Evolutionary conservation across 2,888 invertebrate species (phyloP).

Genomic region (Microctonus hyperodae): DNA sequence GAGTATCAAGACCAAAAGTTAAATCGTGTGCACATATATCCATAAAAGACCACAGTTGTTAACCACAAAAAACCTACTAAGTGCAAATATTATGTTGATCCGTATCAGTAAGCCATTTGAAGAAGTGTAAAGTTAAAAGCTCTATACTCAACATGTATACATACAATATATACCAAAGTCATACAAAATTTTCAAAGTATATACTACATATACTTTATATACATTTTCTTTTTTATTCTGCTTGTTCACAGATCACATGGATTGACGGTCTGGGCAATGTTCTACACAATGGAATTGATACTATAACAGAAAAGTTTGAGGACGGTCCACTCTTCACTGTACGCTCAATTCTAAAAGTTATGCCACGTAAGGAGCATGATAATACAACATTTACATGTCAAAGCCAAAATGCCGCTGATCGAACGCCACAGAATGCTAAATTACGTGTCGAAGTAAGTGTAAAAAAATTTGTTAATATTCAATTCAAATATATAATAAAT

Average conservation of each 20-base stretch:
- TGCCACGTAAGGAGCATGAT: constrained; percentile 87
- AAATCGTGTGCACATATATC: too few relatives aligned
- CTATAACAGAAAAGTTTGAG: constrained; percentile 77
- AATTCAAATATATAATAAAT: too few relatives aligned
- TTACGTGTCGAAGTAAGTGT: constrained; percentile 76
- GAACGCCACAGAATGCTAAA: constrained; percentile 81
- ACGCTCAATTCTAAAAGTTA: constrained; percentile 82
- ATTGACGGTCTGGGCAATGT: constrained; percentile 89
- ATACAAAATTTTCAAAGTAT: constrained; percentile 10
- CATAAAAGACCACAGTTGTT: too few relatives aligned
- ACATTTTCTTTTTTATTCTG: constrained; percentile 25
- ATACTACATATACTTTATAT: constrained; percentile 10
- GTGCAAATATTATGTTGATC: constrained; percentile 27
- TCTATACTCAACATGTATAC: not conserved
- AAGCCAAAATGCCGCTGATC: constrained; percentile 90
- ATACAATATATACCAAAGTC: not conserved
- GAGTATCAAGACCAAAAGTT: too few relatives aligned
- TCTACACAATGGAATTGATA: constrained; percentile 80
- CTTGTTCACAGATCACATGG: constrained; percentile 79
- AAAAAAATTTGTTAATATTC: too few relatives aligned
- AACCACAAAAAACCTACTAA: not conserved
- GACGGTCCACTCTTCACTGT: constrained; percentile 87
- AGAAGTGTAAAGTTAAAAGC: constrained; percentile 9
- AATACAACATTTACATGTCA: constrained; percentile 92
- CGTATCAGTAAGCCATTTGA: constrained; percentile 10